These are phyloP conservation scores for Merops nubicus DNA, from an alignment of 2,113 vertebrate genomes.

Conservation along the genomic window DNA sequence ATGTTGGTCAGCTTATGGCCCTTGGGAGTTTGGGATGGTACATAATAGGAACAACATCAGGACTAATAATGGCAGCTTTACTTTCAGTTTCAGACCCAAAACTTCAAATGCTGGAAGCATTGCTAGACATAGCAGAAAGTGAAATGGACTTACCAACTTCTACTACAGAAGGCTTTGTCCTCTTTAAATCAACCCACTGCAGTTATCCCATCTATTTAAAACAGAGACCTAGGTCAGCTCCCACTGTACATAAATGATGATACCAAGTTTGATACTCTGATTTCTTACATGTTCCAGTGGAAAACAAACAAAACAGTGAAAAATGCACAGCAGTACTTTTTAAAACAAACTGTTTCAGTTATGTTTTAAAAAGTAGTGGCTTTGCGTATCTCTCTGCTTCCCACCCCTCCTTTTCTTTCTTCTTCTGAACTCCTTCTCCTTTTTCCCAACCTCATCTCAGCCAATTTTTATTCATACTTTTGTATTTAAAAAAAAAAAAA, in stretches of 20 bases:
- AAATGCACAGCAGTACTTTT: not conserved
- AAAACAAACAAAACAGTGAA: not conserved
- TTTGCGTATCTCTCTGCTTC: not conserved
- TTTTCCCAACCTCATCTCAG: not conserved
- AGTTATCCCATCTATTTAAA: not conserved
- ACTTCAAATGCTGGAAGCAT: not conserved
- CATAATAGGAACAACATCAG: rapidly evolving
- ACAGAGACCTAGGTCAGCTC: not conserved
- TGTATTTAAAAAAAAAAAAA: not conserved
- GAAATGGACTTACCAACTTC: not conserved
- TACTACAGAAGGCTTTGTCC: not conserved
- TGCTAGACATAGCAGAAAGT: not conserved
- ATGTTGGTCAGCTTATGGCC: not conserved
- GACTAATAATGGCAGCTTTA: not conserved
- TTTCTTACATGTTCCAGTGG: not conserved
- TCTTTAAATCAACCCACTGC: not conserved
- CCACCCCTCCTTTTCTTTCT: not conserved
- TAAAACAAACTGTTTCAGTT: not conserved
- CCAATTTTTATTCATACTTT: not conserved
- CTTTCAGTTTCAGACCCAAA: not conserved
- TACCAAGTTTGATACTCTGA: not conserved
- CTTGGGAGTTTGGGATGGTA: not conserved
- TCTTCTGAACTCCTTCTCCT: not conserved
- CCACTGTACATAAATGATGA: not conserved
- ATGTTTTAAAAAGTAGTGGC: not conserved